phyloP scores from a whole-genome alignment of 1,140 invertebrate genomes.

The Bemisia tabaci region DNA sequence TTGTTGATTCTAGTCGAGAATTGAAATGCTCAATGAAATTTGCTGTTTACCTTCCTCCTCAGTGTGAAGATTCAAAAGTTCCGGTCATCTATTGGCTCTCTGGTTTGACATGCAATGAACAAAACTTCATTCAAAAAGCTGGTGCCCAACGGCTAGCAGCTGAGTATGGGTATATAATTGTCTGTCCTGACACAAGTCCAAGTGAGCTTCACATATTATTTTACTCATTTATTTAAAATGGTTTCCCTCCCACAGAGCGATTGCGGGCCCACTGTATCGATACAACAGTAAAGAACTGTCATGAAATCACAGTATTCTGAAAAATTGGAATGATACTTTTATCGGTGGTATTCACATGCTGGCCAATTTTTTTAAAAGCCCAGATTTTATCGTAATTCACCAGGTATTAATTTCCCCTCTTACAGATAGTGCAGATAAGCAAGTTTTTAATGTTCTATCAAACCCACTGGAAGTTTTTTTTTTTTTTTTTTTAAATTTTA shows the following conservation, averaged over 20 bases:
- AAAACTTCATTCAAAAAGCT: conserved; percentile 92
- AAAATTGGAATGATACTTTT: no score
- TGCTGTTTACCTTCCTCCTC: conserved; percentile 73
- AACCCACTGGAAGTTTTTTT: no score
- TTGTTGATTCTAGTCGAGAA: conserved; percentile 41
- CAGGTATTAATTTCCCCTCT: no score
- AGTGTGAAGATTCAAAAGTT: conserved; percentile 44
- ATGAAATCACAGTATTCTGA: no score
- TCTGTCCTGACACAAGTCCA: conserved; percentile 93
- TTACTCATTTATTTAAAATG: conserved; percentile 1
- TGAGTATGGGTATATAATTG: conserved; percentile 66
- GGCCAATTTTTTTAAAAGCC: neutral
- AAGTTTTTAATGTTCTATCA: no score
- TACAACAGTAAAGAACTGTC: neutral
- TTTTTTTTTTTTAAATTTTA: no score
- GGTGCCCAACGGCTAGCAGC: conserved; percentile 81
- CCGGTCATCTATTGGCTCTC: conserved; percentile 90
- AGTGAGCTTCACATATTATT: conserved; percentile 32
- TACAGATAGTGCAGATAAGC: no score
- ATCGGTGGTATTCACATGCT: neutral
- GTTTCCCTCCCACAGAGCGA: neutral
- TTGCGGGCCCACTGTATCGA: neutral
- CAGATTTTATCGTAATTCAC: no score
- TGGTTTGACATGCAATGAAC: conserved; percentile 87
- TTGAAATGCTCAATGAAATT: conserved; percentile 88